These are phyloP conservation scores for Nesoenas mayeri DNA, from an alignment of 2,113 vertebrate species.

Conservation along the genomic window DNA sequence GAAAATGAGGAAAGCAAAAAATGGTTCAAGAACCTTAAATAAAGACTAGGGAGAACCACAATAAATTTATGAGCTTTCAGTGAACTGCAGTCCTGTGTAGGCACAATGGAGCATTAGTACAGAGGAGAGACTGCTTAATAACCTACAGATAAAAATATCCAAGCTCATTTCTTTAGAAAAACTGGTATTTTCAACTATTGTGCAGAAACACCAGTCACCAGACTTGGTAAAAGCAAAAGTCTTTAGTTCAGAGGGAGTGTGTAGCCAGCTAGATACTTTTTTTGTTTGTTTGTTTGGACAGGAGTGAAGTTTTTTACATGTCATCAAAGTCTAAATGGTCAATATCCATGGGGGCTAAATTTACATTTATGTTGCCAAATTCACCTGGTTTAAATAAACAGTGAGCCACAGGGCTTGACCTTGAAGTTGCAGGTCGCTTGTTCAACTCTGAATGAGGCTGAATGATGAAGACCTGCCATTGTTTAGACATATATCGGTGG, in stretches of 20 bases:
- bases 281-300: background rate
- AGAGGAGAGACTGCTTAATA: constrained; percentile 14
- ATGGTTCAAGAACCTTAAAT: constrained; percentile 47
- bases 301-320: background rate
- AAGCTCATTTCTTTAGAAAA: background rate
- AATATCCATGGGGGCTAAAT: background rate
- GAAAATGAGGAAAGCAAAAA: constrained; percentile 64
- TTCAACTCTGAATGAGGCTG: background rate
- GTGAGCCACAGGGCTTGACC: background rate
- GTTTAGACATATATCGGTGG: background rate
- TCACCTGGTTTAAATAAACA: background rate
- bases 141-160: background rate
- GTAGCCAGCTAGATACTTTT: background rate
- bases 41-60: constrained; percentile 12
- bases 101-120: background rate
- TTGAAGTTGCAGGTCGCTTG: background rate
- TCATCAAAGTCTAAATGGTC: background rate
- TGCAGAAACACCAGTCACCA: background rate
- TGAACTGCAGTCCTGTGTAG: background rate
- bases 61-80: background rate
- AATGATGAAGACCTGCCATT: background rate
- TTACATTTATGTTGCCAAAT: background rate
- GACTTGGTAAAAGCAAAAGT: background rate
- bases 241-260: background rate
- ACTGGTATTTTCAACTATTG: background rate